Base-by-base conservation (phyloP, 2,113 vertebrate species). In the Irena cyanogastra region DNA sequence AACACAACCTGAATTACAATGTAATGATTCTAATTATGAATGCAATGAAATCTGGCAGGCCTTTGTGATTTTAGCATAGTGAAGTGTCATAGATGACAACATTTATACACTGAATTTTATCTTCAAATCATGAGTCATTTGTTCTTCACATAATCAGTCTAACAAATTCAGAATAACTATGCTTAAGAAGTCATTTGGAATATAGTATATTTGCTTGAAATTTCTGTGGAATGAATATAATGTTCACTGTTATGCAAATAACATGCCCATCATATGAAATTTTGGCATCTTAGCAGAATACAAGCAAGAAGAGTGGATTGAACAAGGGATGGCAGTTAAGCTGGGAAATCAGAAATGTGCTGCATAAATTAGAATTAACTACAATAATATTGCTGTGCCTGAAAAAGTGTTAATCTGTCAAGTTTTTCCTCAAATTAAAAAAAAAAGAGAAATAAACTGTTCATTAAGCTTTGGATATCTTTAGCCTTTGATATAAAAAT, bases 1-100 rank as follows among this genome's bases (percentile, higher is more conserved):
- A 95, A 85, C 81, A 90, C 47, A 88, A 86, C 53, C 94, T 97
- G 89, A 93, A 97, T 98, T 97, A 96, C 91, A 96, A 95, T 94
- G 81, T 90, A 96, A 95, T 94, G 50, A 93, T 92, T 87, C 89
- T 85, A 94, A 97, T 96, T 97, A 94, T 84, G 76, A 74, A 88
- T 94, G 74, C 84, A 79, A 31, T 95, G 82, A 80, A 96, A 95
- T 88, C 69, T 95, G 95, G 84, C 89, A 95, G 82, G 64, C 72
- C 76, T 96, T 95, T 79, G 93, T 96, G 61, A 66, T 88, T 91
- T 95, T 87, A 88, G 60, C 59, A 63, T 68, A 88, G 71, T 23
- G 35, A 74, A 93, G 79, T 95, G 85, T 76, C 82, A 69, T 77
- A 85, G 76, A 76, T 87, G 92, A 96, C 75, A 83, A 74, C 22